Percentiles rank a stretch among this genome's conserved stretches.
Conservation (phyloP, 2,888 invertebrate species). For the Cephus nigrinus region DNA sequence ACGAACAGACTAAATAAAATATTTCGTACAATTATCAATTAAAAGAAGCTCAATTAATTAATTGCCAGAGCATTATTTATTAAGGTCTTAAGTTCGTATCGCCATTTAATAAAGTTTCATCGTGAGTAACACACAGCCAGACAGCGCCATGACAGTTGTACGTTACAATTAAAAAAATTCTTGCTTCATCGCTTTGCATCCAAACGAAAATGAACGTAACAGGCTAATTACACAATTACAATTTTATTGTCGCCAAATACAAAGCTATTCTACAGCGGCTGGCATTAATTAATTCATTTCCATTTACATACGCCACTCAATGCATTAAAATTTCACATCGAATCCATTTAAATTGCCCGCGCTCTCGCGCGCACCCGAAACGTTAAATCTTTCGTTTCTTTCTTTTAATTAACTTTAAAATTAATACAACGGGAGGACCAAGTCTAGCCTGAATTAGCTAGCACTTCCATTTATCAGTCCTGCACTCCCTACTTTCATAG, state of each 20-base stretch:
- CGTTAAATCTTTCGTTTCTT: not conserved
- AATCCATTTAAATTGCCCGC: no score
- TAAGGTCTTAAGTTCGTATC: not conserved
- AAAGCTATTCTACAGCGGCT: constrained; percentile 26
- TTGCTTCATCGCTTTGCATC: constrained; percentile 4
- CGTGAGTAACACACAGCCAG: not conserved
- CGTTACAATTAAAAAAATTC: not conserved
- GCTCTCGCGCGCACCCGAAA: no score
- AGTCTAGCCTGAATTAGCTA: not conserved
- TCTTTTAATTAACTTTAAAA: not conserved
- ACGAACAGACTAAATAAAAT: not conserved
- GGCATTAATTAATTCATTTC: not conserved
- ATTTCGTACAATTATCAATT: not conserved
- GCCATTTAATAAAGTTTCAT: not conserved
- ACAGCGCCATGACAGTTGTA: not conserved
- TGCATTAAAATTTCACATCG: no score
- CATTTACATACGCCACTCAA: not conserved
- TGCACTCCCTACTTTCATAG: constrained; percentile 28
- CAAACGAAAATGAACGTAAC: not conserved
- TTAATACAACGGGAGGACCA: not conserved
- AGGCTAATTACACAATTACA: constrained; percentile 14
- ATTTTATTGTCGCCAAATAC: constrained; percentile 26
- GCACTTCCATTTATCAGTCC: constrained; percentile 11
- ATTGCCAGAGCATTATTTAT: not conserved
- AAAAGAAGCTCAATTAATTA: not conserved